Percentiles rank a stretch among this genome's conserved stretches.
phyloP scores from a whole-genome alignment of 2,797 vertebrate genomes.

The Peromyscus nudipes region DNA sequence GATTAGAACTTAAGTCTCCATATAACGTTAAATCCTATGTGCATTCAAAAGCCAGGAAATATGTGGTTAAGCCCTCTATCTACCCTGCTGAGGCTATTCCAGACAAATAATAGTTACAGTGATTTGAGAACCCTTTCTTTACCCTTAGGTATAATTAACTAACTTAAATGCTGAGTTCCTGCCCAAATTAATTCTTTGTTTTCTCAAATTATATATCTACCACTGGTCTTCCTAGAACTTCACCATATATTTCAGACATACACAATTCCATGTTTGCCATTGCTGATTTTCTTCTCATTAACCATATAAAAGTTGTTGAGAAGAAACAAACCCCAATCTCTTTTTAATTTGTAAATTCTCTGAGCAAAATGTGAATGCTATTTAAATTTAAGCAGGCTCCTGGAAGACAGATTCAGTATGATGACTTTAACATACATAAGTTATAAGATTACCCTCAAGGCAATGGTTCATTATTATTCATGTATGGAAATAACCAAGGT shows the following conservation, averaged over 20 bases:
- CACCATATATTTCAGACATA: background rate
- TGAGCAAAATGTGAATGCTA: slow-evolving; percentile 23
- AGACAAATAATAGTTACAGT: slow-evolving; percentile 68
- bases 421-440: slow-evolving; percentile 52
- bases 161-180: slow-evolving; percentile 71
- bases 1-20: slow-evolving; percentile 58
- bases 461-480: background rate
- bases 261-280: background rate
- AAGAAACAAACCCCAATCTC: slow-evolving; percentile 9
- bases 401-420: background rate
- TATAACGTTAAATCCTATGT: slow-evolving; percentile 69
- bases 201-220: slow-evolving; percentile 64
- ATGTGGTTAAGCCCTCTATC: slow-evolving; percentile 53
- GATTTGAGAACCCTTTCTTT: slow-evolving; percentile 64
- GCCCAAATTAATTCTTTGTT: slow-evolving; percentile 67
- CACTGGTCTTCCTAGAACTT: slow-evolving; percentile 2
- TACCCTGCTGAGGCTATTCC: slow-evolving; percentile 58
- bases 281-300: slow-evolving; percentile 30
- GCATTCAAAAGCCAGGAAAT: slow-evolving; percentile 73
- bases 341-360: slow-evolving; percentile 37
- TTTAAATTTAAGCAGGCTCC: slow-evolving; percentile 47
- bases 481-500: slow-evolving; percentile 31
- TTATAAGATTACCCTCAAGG: background rate
- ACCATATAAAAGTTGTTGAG: background rate
- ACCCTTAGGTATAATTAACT: slow-evolving; percentile 69